phyloP scores from a whole-genome alignment of 2,888 invertebrate genomes.

The Noctuana brunneofusca region DNA sequence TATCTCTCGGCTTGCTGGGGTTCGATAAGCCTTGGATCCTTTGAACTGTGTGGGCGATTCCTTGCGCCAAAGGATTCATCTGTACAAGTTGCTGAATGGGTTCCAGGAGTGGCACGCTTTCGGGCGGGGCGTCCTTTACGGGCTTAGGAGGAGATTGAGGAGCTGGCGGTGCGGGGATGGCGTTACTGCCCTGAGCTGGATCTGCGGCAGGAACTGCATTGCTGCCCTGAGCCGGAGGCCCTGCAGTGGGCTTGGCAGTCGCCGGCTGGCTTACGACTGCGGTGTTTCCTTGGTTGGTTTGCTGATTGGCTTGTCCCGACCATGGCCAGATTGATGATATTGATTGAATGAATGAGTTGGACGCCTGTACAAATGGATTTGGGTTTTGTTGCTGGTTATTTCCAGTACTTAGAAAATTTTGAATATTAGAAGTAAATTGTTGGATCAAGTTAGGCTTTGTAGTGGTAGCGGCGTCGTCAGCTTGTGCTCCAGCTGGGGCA shows the following conservation, averaged over 20 bases:
- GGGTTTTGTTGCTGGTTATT: neutral
- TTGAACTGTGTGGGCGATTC: constrained; percentile 54
- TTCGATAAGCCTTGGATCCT: constrained; percentile 51
- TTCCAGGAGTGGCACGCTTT: constrained; percentile 36
- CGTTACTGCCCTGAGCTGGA: constrained; percentile 11
- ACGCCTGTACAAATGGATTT: neutral
- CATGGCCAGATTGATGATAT: neutral
- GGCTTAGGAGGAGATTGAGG: constrained; percentile 27
- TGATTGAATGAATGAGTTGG: neutral
- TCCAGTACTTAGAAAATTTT: constrained; percentile 39
- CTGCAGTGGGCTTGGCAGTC: constrained; percentile 6
- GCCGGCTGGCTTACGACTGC: constrained; percentile 7
- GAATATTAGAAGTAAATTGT: constrained; percentile 43
- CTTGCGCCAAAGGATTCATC: constrained; percentile 55
- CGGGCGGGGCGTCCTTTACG: constrained; percentile 31
- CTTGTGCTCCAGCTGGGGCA: constrained; percentile 39
- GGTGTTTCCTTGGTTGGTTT: neutral
- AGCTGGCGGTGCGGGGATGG: constrained; percentile 26
- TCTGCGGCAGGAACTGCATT: constrained; percentile 26
- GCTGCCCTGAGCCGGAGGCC: constrained; percentile 1
- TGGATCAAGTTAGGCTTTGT: constrained; percentile 42
- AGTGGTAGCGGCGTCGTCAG: constrained; percentile 41
- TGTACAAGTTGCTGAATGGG: constrained; percentile 57
- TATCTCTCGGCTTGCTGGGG: constrained; percentile 56
- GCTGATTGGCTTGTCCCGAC: constrained; percentile 2